Base-by-base conservation (phyloP, 2,888 invertebrate species). In the Heliconius erato region DNA sequence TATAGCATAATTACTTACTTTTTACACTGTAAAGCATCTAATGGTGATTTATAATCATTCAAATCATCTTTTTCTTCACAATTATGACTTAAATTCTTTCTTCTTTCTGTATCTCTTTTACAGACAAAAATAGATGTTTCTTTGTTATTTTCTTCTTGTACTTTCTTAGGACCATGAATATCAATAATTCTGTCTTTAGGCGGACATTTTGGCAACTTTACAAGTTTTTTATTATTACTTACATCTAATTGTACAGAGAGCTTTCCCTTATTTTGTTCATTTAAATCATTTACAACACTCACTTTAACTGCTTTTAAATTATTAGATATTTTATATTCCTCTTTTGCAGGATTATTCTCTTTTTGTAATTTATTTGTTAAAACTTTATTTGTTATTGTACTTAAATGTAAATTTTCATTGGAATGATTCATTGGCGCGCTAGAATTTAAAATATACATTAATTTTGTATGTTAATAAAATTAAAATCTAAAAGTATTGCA, bases 41-140 rank as follows among this genome's bases (percentile, higher is more conserved):
- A 86, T 44, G 96, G 96, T 12, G 96, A 96, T 89, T 90, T 91
- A 84, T 96, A 96, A 87, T 96, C 95, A 85, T 91, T 89, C 2
- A 86, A 79, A n/a, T 86, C 87, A 9, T 82, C 85, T 72, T 71
- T 85, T 67, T 72, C 79, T 65, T 81, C 84, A 83, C 84, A 87
- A 76, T 85, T 88, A 35, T 86, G 86, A 83, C 87, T 89, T 82
- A 87, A 88, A 67, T 86, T 87, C 59, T 83, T 78, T 79, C 74
- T 84, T 76, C 84, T 82, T 82, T 86, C 84, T 49, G 79, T 84
- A 76, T 65, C 80, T 49, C 68, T 79, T n/a, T 67, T 26, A 35
- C 26, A 26, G 6, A 11, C 5, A 59, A 19, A 35, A 26, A 40
- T 28, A 32, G 44, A 40, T 26, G 71, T 79, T 79, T 83, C 68